Evolutionary conservation across 2,113 vertebrate genomes (phyloP).

Genomic region (Archilochus colubris): DNA sequence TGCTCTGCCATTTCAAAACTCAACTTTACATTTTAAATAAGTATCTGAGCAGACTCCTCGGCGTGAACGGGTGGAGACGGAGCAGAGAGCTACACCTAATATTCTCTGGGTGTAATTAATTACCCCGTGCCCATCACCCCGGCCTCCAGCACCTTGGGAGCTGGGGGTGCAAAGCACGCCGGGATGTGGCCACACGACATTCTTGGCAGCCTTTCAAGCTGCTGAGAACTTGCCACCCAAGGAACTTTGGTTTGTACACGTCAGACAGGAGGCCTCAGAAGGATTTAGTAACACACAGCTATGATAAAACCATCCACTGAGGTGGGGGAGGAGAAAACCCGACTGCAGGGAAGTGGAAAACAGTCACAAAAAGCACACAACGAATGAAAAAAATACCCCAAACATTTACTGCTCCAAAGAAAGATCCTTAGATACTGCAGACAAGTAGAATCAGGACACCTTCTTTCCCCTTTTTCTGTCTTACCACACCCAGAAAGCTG

Average conservation of each 20-base stretch:
- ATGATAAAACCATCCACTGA: not conserved
- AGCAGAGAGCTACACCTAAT: not conserved
- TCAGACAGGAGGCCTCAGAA: not conserved
- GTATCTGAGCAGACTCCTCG: not conserved
- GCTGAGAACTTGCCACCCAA: constrained; percentile 21
- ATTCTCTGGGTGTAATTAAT: not conserved
- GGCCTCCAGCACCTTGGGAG: not conserved
- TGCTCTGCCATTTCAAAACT: not conserved
- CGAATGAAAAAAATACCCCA: not conserved
- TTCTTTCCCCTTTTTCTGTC: not conserved
- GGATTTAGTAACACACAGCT: not conserved
- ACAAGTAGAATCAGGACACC: not conserved
- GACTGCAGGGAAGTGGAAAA: not conserved
- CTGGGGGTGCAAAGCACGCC: not conserved
- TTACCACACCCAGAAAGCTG: not conserved
- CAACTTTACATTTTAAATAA: not conserved
- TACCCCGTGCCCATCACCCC: not conserved
- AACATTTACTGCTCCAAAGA: not conserved
- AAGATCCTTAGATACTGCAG: not conserved
- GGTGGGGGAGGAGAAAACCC: not conserved
- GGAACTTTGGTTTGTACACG: constrained; percentile 39
- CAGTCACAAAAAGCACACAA: not conserved
- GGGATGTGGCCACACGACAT: not conserved
- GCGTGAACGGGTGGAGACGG: not conserved
- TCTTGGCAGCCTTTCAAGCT: constrained; percentile 9